Conservation (phyloP, 2,113 vertebrate genomes). For the Bubo blakistoni region DNA sequence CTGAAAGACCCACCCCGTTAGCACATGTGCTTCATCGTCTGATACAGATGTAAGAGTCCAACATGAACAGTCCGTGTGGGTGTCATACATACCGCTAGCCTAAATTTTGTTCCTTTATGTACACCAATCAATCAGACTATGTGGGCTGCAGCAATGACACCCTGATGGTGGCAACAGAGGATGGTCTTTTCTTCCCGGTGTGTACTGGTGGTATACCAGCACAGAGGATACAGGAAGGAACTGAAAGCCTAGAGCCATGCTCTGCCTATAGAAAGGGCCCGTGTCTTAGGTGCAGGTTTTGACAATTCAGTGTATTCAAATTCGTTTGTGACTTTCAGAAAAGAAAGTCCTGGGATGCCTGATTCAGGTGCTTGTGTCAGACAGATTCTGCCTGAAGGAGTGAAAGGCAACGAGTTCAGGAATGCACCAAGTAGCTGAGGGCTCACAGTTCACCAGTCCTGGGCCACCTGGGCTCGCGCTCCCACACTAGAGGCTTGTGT, state of each 20-base stretch:
- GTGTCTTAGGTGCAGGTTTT: neutral
- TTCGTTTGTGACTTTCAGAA: neutral
- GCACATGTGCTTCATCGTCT: fast-evolving
- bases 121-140: fast-evolving
- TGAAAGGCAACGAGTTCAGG: neutral
- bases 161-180: neutral
- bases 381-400: neutral
- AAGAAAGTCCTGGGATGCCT: neutral
- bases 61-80: neutral
- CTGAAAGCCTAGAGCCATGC: neutral
- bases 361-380: neutral
- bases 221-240: neutral
- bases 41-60: neutral
- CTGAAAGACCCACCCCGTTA: neutral
- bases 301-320: neutral
- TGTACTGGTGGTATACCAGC: fast-evolving
- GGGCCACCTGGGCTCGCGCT: neutral
- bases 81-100: neutral
- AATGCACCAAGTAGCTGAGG: neutral
- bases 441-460: neutral
- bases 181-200: neutral
- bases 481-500: neutral
- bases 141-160: neutral
- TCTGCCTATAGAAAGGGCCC: neutral
- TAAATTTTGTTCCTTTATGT: neutral